These are phyloP conservation scores for Neodiprion pinetum DNA, from an alignment of 1,140 invertebrate species.

Conservation along the genomic window DNA sequence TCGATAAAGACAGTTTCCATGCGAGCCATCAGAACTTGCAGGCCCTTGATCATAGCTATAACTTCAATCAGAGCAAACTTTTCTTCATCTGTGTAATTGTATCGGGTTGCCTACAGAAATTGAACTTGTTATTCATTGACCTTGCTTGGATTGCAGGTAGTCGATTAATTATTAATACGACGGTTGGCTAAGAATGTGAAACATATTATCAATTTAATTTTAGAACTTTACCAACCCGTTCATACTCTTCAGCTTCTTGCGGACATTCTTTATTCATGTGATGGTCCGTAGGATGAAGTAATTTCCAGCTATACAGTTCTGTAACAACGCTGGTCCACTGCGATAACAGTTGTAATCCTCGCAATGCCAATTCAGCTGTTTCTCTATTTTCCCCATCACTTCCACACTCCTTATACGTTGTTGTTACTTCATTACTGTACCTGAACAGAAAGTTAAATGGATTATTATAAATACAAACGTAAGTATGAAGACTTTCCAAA, in stretches of 20 bases:
- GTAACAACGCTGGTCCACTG: slow-evolving; percentile 98
- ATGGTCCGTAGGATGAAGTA: slow-evolving; percentile 97
- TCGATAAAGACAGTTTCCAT: slow-evolving; percentile 99
- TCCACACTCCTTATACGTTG: slow-evolving; percentile 91
- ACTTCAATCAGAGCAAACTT: slow-evolving; percentile 99
- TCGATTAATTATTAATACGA: background rate
- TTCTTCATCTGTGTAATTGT: slow-evolving; percentile 97
- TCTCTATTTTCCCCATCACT: slow-evolving; percentile 94
- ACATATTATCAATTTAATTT: slow-evolving; percentile 22
- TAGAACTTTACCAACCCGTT: slow-evolving; percentile 72
- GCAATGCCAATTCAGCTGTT: slow-evolving; percentile 88
- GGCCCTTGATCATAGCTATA: slow-evolving; percentile 99
- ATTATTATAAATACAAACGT: slow-evolving; percentile 9
- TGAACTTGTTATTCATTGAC: slow-evolving; percentile 15
- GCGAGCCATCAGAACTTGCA: slow-evolving; percentile 96
- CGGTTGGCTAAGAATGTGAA: slow-evolving; percentile 12
- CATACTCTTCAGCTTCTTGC: slow-evolving; percentile 98
- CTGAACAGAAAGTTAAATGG: slow-evolving; percentile 33
- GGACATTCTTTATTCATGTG: slow-evolving; percentile 96
- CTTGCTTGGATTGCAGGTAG: too few relatives aligned
- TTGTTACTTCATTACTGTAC: slow-evolving; percentile 72
- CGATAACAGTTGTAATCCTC: slow-evolving; percentile 92
- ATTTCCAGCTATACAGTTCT: slow-evolving; percentile 98
- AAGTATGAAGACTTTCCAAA: background rate
- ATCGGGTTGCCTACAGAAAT: slow-evolving; percentile 81